Evolutionary conservation across 2,113 vertebrate genomes (phyloP).

Genomic region (Caloenas nicobarica): DNA sequence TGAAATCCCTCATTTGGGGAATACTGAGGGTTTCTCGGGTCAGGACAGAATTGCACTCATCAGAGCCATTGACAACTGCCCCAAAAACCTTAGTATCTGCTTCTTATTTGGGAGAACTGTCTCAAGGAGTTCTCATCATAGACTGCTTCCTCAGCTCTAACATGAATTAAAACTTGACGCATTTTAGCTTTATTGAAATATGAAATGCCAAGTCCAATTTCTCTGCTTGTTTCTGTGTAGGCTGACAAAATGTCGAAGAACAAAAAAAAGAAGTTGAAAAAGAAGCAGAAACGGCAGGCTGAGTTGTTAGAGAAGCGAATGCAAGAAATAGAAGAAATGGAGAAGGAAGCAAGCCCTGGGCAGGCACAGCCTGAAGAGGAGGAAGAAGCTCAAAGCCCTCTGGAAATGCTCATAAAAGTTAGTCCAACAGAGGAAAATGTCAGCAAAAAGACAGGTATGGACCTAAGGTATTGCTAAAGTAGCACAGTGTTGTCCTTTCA

Average conservation of each 20-base stretch:
- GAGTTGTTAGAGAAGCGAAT: conserved; percentile 92
- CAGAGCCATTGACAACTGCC: not conserved
- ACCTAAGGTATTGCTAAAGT: not conserved
- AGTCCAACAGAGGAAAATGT: conserved; percentile 67
- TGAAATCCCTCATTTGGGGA: not conserved
- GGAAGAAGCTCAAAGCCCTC: conserved; percentile 72
- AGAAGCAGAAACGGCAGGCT: conserved; percentile 95
- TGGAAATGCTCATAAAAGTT: conserved; percentile 74
- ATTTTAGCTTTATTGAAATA: not conserved
- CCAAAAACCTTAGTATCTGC: not conserved
- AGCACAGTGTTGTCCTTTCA: not conserved
- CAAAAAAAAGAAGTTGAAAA: conserved; percentile 99
- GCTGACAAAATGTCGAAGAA: conserved; percentile 96
- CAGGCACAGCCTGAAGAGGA: conserved; percentile 81
- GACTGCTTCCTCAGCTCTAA: not conserved
- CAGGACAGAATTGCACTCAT: not conserved
- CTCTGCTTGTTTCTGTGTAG: conserved; percentile 72
- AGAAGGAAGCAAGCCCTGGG: conserved; percentile 83
- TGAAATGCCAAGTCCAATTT: conserved; percentile 11
- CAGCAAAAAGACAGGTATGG: conserved; percentile 76
- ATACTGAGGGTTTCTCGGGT: not conserved
- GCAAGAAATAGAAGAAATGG: conserved; percentile 89
- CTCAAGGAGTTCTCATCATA: not conserved
- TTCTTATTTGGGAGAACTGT: not conserved
- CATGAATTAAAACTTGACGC: not conserved